These are phyloP conservation scores for Candoia aspera DNA, from an alignment of 2,113 vertebrate species.

Conservation along the genomic window DNA sequence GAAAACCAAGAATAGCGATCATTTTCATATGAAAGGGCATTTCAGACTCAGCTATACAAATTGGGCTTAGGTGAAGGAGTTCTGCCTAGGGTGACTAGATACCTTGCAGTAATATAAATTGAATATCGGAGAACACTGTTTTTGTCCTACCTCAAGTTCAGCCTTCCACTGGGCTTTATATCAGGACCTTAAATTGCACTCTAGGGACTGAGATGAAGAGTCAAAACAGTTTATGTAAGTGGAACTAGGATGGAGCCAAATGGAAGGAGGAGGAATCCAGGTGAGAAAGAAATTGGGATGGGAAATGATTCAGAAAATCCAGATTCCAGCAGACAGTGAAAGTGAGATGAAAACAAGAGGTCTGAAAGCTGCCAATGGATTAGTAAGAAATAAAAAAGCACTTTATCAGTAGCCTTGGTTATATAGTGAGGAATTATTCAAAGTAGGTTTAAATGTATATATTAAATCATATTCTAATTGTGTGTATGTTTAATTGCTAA, in stretches of 20 bases:
- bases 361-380: background rate
- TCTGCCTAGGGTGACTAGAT: background rate
- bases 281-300: background rate
- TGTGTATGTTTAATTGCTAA: background rate
- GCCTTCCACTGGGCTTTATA: background rate
- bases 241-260: background rate
- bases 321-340: background rate
- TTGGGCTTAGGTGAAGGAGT: background rate
- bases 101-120: background rate
- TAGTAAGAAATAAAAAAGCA: background rate
- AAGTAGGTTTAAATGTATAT: background rate
- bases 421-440: background rate
- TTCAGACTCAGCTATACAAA: background rate
- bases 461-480: background rate
- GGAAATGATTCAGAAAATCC: background rate
- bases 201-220: too few relatives aligned
- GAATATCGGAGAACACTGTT: background rate
- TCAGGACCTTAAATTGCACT: background rate
- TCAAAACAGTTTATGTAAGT: background rate
- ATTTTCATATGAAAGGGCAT: background rate
- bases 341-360: background rate
- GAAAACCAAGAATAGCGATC: background rate
- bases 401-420: background rate
- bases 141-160: background rate
- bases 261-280: background rate